Evolutionary conservation across 2,888 invertebrate species (phyloP), one percentile per base, ranked within the genome.

Genomic region (Ennomos quercinarius): DNA sequence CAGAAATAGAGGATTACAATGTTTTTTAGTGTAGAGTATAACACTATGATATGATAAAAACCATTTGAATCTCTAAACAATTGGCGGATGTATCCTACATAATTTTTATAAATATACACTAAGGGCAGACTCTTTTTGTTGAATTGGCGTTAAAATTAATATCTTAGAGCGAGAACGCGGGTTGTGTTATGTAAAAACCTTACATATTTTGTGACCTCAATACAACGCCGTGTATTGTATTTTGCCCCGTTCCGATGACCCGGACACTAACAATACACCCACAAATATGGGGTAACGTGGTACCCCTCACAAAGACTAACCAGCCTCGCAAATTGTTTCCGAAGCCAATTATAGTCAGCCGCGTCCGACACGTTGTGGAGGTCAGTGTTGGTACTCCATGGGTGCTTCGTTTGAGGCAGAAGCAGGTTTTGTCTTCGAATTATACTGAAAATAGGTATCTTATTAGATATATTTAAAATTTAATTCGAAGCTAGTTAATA

Each of bases 321-420:
- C 71, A 59, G 67, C 65, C 66, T 73, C 66, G 67, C 71, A 80
- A 86, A 86, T 85, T 83, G 84, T 85, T 84, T 68, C 70, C 61
- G 74, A 87, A 87, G 76, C 81, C 81, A 85, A 87, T 86, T 85
- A 86, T 76, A 69, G 72, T 71, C 68, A 74, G 75, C 65, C 67
- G 66, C 68, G 64, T 76, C 76, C 76, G 66, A 80, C 74, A 75
- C 27, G 27, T 73, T 66, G 27, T 38, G 35, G 43, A 9, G 35
- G 35, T 39, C 54, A 50, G 47, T 45, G 41, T 58, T 63, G 49
- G 46, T 71, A 67, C 71, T 75, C 66, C 58, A 70, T 64, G 72
- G 5, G 17, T 6, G 27, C 5, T 27, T 27, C 6, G 27, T 27
- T 27, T 4, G 6, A 27, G 27, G 6, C 27, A 17, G 17, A 48